A percentile compares a stretch with the other conserved stretches of the same genome.
Conservation (phyloP, 2,888 invertebrate genomes). For the Petrolisthes cinctipes region DNA sequence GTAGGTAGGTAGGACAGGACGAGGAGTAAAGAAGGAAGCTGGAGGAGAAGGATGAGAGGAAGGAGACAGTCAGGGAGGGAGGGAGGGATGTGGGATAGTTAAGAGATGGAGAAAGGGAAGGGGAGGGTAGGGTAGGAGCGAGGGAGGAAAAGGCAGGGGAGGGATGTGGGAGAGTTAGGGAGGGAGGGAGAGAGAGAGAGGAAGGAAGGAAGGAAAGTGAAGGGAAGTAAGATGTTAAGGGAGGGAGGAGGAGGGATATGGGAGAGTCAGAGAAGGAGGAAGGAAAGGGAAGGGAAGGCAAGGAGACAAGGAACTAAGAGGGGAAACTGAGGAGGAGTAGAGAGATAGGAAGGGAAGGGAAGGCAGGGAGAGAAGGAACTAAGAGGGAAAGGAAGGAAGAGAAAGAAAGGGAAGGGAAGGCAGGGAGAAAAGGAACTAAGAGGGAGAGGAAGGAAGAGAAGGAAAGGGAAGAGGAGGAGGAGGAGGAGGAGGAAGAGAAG, state of each 20-base stretch:
- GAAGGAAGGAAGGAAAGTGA: neutral
- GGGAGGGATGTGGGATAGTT: too few relatives aligned
- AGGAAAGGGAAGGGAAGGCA: neutral
- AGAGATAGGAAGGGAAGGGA: conserved; percentile 5
- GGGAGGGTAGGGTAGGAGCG: neutral
- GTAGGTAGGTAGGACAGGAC: neutral
- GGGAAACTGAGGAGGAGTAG: neutral
- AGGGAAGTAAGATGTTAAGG: neutral
- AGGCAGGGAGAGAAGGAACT: neutral
- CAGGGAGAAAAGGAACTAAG: neutral
- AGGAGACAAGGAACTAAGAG: neutral
- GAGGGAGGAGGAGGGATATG: neutral
- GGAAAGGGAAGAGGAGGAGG: neutral
- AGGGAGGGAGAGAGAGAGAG: neutral
- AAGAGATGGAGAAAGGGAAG: neutral
- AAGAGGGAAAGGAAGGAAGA: neutral
- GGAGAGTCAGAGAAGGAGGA: neutral
- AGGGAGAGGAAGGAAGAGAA: neutral
- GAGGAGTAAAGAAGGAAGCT: neutral
- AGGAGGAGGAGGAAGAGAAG: neutral
- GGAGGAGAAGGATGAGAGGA: neutral
- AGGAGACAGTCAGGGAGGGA: neutral
- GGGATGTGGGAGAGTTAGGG: neutral
- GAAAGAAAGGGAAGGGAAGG: neutral
- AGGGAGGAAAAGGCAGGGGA: neutral